A percentile compares a stretch with the other conserved stretches of the same genome.
These are phyloP conservation scores for Acropora yongei DNA, from an alignment of 64 coral and sea anemone species.

Conservation along the genomic window DNA sequence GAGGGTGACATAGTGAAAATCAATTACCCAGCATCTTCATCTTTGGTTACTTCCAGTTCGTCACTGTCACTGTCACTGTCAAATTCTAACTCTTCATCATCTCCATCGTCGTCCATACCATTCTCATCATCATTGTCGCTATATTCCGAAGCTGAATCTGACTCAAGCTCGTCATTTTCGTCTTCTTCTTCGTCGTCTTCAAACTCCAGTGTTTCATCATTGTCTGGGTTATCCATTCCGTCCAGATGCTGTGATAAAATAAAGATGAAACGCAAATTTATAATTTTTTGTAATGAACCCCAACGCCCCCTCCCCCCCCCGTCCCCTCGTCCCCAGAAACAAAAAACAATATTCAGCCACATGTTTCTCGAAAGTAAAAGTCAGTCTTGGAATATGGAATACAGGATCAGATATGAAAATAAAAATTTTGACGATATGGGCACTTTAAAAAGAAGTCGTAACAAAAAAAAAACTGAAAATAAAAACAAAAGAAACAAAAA, in stretches of 20 bases:
- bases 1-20: not conserved
- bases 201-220: slow-evolving; percentile 31
- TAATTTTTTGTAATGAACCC: too few species aligned
- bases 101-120: not conserved
- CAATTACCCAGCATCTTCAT: not conserved
- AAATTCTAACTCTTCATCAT: slow-evolving; percentile 20
- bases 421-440: too few species aligned
- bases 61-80: slow-evolving; percentile 13
- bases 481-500: not conserved
- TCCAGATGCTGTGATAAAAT: slow-evolving; percentile 77
- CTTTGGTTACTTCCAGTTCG: not conserved
- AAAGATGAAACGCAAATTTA: too few species aligned
- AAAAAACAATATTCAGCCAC: too few species aligned
- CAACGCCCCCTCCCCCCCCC: too few species aligned
- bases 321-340: too few species aligned
- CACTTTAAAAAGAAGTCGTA: too few species aligned
- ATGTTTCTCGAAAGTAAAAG: too few species aligned
- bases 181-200: slow-evolving; percentile 54
- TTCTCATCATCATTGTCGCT: slow-evolving; percentile 18
- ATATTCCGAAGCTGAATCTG: slow-evolving; percentile 1
- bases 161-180: slow-evolving; percentile 49
- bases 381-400: too few species aligned
- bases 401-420: too few species aligned
- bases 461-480: too few species aligned
- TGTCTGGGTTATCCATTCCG: slow-evolving; percentile 77